These are phyloP conservation scores for Sinocyclocheilus grahami DNA, from an alignment of 2,113 vertebrate species.

Conservation along the genomic window DNA sequence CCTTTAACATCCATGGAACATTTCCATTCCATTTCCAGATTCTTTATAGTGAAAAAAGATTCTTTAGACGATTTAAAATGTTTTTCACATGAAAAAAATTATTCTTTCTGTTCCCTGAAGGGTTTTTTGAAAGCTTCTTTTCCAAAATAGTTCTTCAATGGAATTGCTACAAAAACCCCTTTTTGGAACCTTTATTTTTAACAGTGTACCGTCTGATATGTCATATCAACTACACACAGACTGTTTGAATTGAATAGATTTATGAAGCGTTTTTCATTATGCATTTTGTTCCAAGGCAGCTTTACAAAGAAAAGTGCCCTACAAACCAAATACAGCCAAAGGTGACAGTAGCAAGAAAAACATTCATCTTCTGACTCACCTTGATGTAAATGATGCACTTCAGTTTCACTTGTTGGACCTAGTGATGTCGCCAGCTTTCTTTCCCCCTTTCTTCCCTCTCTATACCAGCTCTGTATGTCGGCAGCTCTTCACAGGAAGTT, in stretches of 20 bases:
- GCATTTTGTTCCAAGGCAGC: background rate
- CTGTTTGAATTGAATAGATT: background rate
- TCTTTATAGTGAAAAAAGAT: background rate
- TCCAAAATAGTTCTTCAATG: no score
- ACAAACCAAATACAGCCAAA: background rate
- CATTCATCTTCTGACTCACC: background rate
- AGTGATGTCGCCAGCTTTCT: background rate
- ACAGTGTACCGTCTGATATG: background rate
- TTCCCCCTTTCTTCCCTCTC: conserved; percentile 24
- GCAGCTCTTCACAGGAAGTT: conserved; percentile 12
- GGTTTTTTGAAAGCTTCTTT: background rate
- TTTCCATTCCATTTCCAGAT: background rate
- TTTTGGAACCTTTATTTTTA: background rate
- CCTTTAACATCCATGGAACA: background rate
- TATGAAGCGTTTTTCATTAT: background rate
- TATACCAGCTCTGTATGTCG: background rate
- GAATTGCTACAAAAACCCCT: background rate
- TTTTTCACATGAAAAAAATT: background rate
- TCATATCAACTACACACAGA: background rate
- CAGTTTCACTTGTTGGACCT: background rate
- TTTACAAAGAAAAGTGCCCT: background rate
- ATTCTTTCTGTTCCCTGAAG: background rate
- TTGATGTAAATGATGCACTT: background rate
- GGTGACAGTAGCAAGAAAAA: background rate
- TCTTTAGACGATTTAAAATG: background rate